Base-by-base conservation (phyloP, 2,113 vertebrate species). In the Gasterosteus nipponicus region DNA sequence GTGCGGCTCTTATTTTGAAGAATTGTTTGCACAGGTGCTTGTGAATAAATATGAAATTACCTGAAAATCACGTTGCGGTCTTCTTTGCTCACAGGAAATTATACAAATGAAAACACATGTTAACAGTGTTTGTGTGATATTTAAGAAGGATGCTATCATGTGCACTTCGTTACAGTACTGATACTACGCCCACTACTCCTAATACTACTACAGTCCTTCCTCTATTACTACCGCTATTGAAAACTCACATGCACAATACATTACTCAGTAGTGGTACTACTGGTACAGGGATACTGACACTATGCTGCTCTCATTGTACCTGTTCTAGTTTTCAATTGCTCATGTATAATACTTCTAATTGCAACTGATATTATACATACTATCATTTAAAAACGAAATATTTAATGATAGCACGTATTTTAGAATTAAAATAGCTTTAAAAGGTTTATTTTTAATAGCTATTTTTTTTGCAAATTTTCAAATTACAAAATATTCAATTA, bases 1-100 rank as follows among this genome's bases (percentile, higher is more conserved):
- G 42, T 10, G 1, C 18, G 33, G 57, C 69, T 72, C 58, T 72
- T 72, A 51, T 61, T 72, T 39, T 39, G 69, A 51, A 72, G 6
- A 35, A 15, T 14, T 18, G 12, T 47, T 38, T 59, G 29, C 53
- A 31, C 51, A 33, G 26, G 49, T 8, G 22, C 12, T 51, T 38
- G 7, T 26, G 3, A 26, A 54, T 54, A 11, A 53, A n/a, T 22
- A 22, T n/a, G n/a, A 54, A 5, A 29, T 54, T 12, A 54, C 53
- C 53, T 54, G 53, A 54, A 22, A 53, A 53, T 22, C 49, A 56
- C 19, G 26, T 56, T 56, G 49, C 22, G 49, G 19, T 22, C 9
- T n/a, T 22, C n/a, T 53, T 10, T 22, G 47, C 19, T 44, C 42
- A 44, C 42, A 44, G 10, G 10, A 44, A 12, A 44, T 14, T 3